Evolutionary conservation across 2,888 invertebrate genomes (phyloP).

Genomic region (Hirudinaria manillensis): DNA sequence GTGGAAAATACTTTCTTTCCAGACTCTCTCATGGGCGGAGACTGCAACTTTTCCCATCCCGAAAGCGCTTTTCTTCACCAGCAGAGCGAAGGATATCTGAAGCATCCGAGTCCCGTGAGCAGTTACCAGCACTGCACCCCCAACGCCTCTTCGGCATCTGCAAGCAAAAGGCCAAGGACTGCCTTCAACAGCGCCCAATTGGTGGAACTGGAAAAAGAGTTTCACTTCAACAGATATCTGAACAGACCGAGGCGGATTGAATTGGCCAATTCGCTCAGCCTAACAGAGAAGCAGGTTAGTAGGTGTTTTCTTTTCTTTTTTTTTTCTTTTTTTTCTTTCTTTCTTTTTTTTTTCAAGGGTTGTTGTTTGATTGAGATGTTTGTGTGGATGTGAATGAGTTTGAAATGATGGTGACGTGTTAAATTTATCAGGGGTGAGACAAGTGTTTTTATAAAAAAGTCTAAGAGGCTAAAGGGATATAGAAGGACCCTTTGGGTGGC

Average conservation of each 20-base stretch:
- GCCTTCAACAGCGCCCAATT: conserved; percentile 73
- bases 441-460: too few relatives aligned
- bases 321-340: too few relatives aligned
- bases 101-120: background rate
- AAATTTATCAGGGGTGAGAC: background rate
- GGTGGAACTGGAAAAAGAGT: conserved; percentile 34
- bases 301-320: too few relatives aligned
- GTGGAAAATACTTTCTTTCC: too few relatives aligned
- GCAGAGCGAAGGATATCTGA: background rate
- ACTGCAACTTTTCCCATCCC: background rate
- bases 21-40: too few relatives aligned
- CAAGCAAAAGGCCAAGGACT: conserved; percentile 63
- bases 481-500: too few relatives aligned
- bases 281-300: conserved; percentile 26
- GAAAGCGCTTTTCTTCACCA: background rate
- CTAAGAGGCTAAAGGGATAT: too few relatives aligned
- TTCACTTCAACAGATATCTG: conserved; percentile 56
- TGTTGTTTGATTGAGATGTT: background rate
- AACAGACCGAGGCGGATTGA: conserved; percentile 23
- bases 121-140: background rate
- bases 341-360: too few relatives aligned
- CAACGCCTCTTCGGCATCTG: background rate
- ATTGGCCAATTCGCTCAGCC: conserved; percentile 25
- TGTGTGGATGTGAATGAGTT: background rate
- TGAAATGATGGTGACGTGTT: background rate